Conservation (phyloP, 2,797 vertebrate species). For the Clarias fuscus region DNA sequence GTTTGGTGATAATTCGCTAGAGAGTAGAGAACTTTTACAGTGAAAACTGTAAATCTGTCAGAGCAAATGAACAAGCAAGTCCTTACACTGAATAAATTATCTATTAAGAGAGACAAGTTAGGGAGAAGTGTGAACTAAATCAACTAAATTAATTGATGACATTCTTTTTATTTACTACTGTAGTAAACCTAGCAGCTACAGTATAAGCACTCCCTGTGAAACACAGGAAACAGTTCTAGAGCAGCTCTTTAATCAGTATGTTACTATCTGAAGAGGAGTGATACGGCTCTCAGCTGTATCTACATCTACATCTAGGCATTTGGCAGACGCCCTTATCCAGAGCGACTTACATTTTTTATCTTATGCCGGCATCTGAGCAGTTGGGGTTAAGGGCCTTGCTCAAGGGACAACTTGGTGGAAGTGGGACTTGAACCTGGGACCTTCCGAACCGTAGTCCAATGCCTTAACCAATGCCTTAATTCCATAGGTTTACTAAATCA, state of each 20-base stretch:
- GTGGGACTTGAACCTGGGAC: too few relatives aligned
- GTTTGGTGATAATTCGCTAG: slow-evolving; percentile 10
- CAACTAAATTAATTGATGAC: background rate
- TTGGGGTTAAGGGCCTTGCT: too few relatives aligned
- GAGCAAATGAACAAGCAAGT: background rate
- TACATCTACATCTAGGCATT: too few relatives aligned
- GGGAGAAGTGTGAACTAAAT: background rate
- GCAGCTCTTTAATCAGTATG: background rate
- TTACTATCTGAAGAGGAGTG: background rate
- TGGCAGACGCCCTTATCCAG: too few relatives aligned
- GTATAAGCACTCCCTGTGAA: too few relatives aligned
- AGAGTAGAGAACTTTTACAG: background rate
- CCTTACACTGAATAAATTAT: slow-evolving; percentile 6
- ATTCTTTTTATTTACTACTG: background rate
- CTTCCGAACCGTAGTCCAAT: too few relatives aligned
- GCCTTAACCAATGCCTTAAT: too few relatives aligned
- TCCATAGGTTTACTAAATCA: background rate
- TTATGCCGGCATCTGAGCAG: too few relatives aligned
- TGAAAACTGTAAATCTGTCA: background rate
- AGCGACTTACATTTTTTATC: too few relatives aligned
- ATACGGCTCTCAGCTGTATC: background rate
- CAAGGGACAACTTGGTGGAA: too few relatives aligned
- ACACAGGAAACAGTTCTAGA: background rate
- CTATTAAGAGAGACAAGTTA: slow-evolving; percentile 5
- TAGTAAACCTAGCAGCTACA: background rate